These are phyloP conservation scores for Notocelia uddmanniana DNA, from an alignment of 2,888 invertebrate genomes.

Conservation along the genomic window DNA sequence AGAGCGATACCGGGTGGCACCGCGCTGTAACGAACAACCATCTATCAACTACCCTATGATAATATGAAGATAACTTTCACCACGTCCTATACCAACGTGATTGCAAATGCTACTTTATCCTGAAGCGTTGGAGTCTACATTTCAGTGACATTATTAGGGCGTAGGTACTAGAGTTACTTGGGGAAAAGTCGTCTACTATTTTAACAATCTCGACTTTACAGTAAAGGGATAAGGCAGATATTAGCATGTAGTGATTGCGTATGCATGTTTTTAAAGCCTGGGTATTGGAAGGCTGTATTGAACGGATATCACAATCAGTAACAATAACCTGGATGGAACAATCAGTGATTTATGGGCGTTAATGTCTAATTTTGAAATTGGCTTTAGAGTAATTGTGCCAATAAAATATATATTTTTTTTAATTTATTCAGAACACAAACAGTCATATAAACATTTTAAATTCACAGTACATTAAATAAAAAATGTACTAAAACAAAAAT, in stretches of 20 bases:
- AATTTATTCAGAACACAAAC: no score
- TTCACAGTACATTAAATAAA: no score
- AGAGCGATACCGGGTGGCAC: conserved; percentile 24
- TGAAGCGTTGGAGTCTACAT: background rate
- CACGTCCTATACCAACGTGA: background rate
- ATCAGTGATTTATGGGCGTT: conserved; percentile 19
- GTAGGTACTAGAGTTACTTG: background rate
- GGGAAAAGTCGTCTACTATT: background rate
- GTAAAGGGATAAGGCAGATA: background rate
- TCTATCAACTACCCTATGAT: conserved; percentile 15
- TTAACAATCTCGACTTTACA: background rate
- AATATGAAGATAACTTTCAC: background rate
- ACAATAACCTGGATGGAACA: conserved; percentile 16
- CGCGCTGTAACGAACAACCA: conserved; percentile 2
- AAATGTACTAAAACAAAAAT: no score
- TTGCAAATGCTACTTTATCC: background rate
- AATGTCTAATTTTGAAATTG: background rate
- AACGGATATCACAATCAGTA: conserved; percentile 12
- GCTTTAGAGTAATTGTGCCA: background rate
- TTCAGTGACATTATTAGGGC: background rate
- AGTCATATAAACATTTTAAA: no score
- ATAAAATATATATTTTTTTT: background rate
- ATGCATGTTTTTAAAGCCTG: background rate
- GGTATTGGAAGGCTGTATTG: conserved; percentile 6
- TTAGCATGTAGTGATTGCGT: background rate